Evolutionary conservation across 2,113 vertebrate species (phyloP).

Genomic region (human): GRCh38 chr1:73164001-73164500

Average conservation of each 20-base stretch:
- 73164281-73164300: background rate
- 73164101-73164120: background rate
- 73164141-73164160: background rate
- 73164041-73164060: background rate
- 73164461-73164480: background rate
- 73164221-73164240: background rate
- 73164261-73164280: background rate
- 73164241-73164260: background rate
- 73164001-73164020: background rate
- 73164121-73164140: background rate
- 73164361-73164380: background rate
- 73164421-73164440: background rate
- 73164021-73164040: background rate
- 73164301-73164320: background rate
- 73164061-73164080: background rate
- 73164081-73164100: background rate
- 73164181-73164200: background rate
- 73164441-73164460: background rate
- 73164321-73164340: background rate
- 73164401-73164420: background rate
- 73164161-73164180: background rate
- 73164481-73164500: background rate
- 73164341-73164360: background rate
- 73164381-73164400: background rate
- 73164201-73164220: background rate